These are phyloP conservation scores for Halyomorpha halys DNA, from an alignment of 1,140 invertebrate species.

Conservation along the genomic window DNA sequence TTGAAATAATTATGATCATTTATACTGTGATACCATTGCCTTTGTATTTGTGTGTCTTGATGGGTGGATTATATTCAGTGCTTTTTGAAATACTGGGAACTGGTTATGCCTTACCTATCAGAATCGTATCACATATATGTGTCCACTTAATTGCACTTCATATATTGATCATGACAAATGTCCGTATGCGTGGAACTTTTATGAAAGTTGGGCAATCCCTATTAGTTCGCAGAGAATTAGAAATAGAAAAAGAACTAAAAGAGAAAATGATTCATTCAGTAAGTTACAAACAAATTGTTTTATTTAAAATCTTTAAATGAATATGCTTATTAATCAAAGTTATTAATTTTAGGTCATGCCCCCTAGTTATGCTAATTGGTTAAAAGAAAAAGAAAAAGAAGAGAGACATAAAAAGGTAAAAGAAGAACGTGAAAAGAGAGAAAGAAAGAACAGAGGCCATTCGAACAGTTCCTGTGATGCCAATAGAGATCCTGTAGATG, in stretches of 20 bases:
- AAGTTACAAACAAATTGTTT: slow-evolving; percentile 19
- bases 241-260: slow-evolving; percentile 87
- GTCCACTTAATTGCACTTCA: slow-evolving; percentile 88
- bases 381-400: slow-evolving; percentile 60
- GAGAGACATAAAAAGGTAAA: slow-evolving; percentile 37
- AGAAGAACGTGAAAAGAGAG: no score
- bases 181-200: slow-evolving; percentile 86
- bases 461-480: slow-evolving; percentile 33
- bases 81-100: slow-evolving; percentile 55
- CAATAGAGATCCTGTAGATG: slow-evolving; percentile 35
- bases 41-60: slow-evolving; percentile 66
- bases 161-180: slow-evolving; percentile 84
- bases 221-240: slow-evolving; percentile 72
- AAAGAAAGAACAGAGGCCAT: no score
- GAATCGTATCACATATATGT: slow-evolving; percentile 72
- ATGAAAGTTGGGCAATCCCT: slow-evolving; percentile 92
- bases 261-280: slow-evolving; percentile 92
- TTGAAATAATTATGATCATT: slow-evolving; percentile 78
- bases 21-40: slow-evolving; percentile 89
- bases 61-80: slow-evolving; percentile 69
- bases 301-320: not conserved
- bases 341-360: slow-evolving; percentile 65
- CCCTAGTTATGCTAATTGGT: slow-evolving; percentile 75
- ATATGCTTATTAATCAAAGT: not conserved
- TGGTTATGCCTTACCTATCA: slow-evolving; percentile 44